Base-by-base conservation (phyloP, 2,888 invertebrate species). In the Macrophya annulata region DNA sequence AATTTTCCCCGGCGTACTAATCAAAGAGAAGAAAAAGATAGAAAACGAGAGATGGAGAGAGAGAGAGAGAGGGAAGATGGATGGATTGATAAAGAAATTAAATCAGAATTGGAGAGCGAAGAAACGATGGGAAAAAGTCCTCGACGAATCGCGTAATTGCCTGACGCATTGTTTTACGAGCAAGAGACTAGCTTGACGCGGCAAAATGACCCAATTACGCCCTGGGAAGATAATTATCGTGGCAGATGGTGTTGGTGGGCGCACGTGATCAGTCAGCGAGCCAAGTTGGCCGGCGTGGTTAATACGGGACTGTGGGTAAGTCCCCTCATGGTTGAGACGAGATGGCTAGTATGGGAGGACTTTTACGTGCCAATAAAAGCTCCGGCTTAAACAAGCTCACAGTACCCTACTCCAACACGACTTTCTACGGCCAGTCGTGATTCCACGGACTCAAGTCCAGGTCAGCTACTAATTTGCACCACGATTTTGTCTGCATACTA, bases 291-390 rank as follows among this genome's bases (percentile, higher is more conserved):
- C 51, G 77, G 25, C n/a, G 51, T 25, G 51, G n/a, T 51, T 77
- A 77, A 77, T 77, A 81, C 79, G 40, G 21, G 62, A 81, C 43
- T 77, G 55, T 31, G 51, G 51, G 48, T 77, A 31, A 77, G 77
- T 51, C 43, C 45, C 74, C 74, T 43, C 25, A 74, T 45, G 45
- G 31, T n/a, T 43, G n/a, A 45, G 43, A 43, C 12, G 45, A 21
- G 43, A 45, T 45, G 21, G 45, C 45, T 43, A 45, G 74, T n/a
- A 25, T 74, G 74, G 74, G 37, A 15, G 12, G 81, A 81, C 48
- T 83, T 83, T 83, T 83, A 83, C 65, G 45, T 25, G 83, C 83
- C 51, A 68, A 71, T 83, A 83, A 83, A 83, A 83, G 83, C 83
- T 83, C 48, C 68, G 83, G 48, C 68, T 71, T 25, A 31, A 83